Conservation (phyloP, 2,113 vertebrate species). For the Turdus rufiventris region DNA sequence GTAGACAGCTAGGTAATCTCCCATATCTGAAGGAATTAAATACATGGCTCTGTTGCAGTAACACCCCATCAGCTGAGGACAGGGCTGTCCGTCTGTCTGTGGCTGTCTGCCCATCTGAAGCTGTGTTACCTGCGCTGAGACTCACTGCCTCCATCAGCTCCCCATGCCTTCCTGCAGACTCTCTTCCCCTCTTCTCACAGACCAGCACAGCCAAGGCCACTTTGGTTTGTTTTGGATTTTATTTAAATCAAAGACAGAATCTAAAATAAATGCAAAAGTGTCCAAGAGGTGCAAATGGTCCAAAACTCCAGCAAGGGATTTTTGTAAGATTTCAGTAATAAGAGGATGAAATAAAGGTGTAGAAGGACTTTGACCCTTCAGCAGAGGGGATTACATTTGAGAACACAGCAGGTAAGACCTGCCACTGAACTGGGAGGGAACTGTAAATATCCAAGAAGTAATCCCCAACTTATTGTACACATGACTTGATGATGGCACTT, state of each 20-base stretch:
- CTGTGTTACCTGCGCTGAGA: background rate
- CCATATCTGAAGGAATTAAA: background rate
- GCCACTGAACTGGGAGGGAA: background rate
- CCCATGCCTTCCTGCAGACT: fast-evolving
- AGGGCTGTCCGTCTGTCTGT: background rate
- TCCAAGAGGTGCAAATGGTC: too few relatives aligned
- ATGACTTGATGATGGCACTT: background rate
- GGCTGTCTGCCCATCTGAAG: background rate
- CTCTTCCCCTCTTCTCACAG: background rate
- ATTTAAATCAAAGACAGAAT: too few relatives aligned
- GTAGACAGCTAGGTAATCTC: background rate
- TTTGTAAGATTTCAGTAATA: too few relatives aligned
- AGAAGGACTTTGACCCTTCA: too few relatives aligned
- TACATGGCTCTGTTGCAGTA: background rate
- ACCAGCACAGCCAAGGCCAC: fast-evolving
- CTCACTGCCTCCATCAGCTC: background rate
- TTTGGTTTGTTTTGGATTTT: background rate
- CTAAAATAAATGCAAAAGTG: too few relatives aligned
- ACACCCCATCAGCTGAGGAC: background rate
- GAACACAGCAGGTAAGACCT: background rate
- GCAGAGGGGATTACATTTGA: too few relatives aligned
- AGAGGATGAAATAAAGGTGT: too few relatives aligned
- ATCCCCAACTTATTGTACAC: background rate
- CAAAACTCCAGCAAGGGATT: too few relatives aligned
- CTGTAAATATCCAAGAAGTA: background rate